Percentiles rank a stretch among this genome's conserved stretches.
Evolutionary conservation across 2,797 vertebrate species (phyloP).

Genomic region (Falco cherrug): DNA sequence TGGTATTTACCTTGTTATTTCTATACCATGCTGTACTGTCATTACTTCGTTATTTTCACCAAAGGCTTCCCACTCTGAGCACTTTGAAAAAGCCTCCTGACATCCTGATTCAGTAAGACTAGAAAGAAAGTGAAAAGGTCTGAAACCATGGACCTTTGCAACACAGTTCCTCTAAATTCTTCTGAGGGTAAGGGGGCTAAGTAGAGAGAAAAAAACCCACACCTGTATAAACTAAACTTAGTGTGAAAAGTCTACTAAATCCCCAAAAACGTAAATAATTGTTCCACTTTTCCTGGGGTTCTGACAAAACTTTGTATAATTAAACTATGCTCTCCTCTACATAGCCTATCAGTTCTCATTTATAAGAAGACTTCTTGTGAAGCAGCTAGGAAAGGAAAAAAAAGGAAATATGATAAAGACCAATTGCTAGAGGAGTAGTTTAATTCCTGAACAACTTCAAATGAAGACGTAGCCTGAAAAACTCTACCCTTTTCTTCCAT

Average conservation of each 20-base stretch:
- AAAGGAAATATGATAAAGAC: neutral
- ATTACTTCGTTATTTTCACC: neutral
- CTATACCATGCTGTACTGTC: neutral
- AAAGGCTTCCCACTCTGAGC: slow-evolving; percentile 20
- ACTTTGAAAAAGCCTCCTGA: neutral
- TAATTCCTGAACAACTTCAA: neutral
- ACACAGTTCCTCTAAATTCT: neutral
- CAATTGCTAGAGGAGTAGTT: neutral
- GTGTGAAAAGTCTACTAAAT: neutral
- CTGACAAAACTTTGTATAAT: neutral
- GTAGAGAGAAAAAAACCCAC: neutral
- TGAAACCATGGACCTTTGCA: neutral
- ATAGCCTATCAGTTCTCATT: neutral
- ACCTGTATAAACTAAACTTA: neutral
- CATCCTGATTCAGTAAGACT: neutral
- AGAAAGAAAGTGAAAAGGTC: neutral
- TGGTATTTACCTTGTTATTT: slow-evolving; percentile 7
- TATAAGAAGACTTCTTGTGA: neutral
- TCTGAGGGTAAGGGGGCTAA: neutral
- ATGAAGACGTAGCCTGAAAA: neutral
- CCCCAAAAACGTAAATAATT: neutral
- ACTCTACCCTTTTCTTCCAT: neutral
- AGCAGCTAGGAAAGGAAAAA: neutral
- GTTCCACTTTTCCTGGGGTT: neutral
- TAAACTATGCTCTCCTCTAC: neutral